Evolutionary conservation across 1,140 invertebrate genomes (phyloP).

Genomic region (Artemia franciscana): DNA sequence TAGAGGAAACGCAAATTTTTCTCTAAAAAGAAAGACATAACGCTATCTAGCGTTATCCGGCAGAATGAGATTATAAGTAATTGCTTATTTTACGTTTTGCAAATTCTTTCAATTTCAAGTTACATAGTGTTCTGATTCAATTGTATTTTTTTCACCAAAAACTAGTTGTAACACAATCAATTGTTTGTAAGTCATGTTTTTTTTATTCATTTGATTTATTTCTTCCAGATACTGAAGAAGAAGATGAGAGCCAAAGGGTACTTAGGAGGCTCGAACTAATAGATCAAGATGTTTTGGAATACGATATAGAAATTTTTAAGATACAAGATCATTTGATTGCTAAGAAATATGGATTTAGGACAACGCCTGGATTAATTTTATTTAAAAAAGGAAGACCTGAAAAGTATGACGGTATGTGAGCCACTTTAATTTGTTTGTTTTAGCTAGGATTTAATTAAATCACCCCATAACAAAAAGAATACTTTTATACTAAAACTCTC

Average conservation of each 20-base stretch:
- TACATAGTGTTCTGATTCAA: conserved; percentile 7
- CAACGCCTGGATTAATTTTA: conserved; percentile 69
- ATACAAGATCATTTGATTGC: conserved; percentile 72
- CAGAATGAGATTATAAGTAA: no score
- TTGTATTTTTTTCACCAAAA: no score
- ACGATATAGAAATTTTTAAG: conserved; percentile 75
- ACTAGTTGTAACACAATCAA: no score
- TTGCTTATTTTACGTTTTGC: no score
- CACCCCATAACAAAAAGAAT: no score
- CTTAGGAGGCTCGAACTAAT: conserved; percentile 66
- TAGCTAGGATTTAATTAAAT: no score
- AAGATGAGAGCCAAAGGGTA: conserved; percentile 46
- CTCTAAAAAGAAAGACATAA: no score
- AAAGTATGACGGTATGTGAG: conserved; percentile 50
- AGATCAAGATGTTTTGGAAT: conserved; percentile 71
- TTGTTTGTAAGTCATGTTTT: no score
- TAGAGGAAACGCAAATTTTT: no score
- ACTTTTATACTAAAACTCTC: no score
- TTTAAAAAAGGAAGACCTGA: conserved; percentile 73
- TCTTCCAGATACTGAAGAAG: conserved; percentile 50
- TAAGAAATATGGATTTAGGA: conserved; percentile 73
- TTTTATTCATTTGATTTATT: neutral
- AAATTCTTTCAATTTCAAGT: neutral
- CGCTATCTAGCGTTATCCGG: no score
- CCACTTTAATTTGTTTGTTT: neutral